These are phyloP conservation scores for Malurus melanocephalus DNA, from an alignment of 2,113 vertebrate species.

Conservation along the genomic window DNA sequence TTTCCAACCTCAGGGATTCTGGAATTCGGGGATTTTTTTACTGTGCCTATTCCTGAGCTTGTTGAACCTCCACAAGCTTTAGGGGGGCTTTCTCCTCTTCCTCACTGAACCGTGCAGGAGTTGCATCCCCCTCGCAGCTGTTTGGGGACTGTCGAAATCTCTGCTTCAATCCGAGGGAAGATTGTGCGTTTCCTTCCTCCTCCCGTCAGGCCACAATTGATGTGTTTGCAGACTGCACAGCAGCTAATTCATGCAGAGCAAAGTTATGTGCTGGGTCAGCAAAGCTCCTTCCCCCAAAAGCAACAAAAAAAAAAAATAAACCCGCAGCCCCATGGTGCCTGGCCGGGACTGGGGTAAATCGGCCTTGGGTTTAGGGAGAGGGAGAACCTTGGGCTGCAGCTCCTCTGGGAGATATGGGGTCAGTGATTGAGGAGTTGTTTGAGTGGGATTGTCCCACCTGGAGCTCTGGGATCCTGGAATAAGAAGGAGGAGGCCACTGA, in stretches of 20 bases:
- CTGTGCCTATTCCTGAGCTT: background rate
- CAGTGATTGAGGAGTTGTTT: background rate
- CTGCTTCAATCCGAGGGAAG: background rate
- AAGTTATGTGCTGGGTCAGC: conserved; percentile 54
- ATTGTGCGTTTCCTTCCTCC: conserved; percentile 54
- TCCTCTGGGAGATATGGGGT: fast-evolving
- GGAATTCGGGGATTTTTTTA: background rate
- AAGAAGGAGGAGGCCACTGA: background rate
- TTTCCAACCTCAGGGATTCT: background rate
- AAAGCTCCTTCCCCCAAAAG: conserved; percentile 39
- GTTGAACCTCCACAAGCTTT: background rate
- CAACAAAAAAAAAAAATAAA: background rate
- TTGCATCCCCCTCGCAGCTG: background rate
- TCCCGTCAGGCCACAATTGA: conserved; percentile 20
- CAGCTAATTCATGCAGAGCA: conserved; percentile 34
- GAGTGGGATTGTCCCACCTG: background rate
- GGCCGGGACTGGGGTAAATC: background rate
- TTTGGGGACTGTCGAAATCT: conserved; percentile 39
- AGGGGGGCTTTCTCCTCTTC: background rate
- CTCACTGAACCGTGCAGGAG: background rate
- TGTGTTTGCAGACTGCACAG: conserved; percentile 29
- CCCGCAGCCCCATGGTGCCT: background rate
- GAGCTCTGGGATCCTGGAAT: background rate
- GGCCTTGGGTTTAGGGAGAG: background rate
- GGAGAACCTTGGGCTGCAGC: background rate